Percentiles rank a stretch among this genome's conserved stretches.
Evolutionary conservation across 1,140 invertebrate genomes (phyloP).

Genomic region (Temnothorax curvispinosus): DNA sequence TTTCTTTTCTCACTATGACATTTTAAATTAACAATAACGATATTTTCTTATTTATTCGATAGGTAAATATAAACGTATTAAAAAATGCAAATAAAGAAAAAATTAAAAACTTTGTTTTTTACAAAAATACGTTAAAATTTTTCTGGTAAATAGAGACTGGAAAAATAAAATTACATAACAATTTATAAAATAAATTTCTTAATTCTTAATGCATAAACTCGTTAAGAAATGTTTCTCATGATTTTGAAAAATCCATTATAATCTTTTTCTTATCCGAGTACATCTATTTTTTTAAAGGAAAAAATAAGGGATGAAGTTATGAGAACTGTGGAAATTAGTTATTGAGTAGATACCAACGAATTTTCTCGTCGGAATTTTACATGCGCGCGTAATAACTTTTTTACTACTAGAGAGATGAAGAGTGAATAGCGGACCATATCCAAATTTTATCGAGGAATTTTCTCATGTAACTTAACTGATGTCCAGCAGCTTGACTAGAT

Average conservation of each 20-base stretch:
- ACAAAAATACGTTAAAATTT: neutral
- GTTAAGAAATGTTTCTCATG: neutral
- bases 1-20: neutral
- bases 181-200: neutral
- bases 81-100: neutral
- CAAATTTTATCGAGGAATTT: slow-evolving; percentile 40
- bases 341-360: neutral
- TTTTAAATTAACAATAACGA: neutral
- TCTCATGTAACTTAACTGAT: neutral
- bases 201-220: neutral
- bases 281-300: neutral
- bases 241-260: neutral
- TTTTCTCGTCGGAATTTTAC: slow-evolving; percentile 6
- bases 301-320: neutral
- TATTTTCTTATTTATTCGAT: neutral
- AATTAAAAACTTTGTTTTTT: neutral
- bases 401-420: neutral
- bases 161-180: neutral
- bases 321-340: neutral
- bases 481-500: slow-evolving; percentile 8
- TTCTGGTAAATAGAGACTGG: too few relatives aligned
- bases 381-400: neutral
- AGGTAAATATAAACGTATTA: neutral
- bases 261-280: neutral
- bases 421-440: neutral